Percentiles rank a stretch among this genome's conserved stretches.
Conservation (phyloP, 1,140 invertebrate species). For the Drosophila pseudoananassae region DNA sequence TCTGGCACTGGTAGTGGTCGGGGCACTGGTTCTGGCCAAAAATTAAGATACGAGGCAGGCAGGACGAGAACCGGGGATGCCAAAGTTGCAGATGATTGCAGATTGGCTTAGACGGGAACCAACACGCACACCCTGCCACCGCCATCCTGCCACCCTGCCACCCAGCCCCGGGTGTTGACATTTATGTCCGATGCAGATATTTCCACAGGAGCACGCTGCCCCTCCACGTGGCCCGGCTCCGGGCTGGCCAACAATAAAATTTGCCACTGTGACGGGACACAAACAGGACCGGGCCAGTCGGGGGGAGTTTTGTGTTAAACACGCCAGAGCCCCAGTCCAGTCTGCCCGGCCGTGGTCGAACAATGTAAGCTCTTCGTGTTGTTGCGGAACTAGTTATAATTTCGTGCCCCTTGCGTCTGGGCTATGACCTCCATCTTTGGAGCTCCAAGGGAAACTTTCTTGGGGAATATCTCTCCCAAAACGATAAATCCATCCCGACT, state of each 20-base stretch:
- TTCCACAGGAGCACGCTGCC: slow-evolving; percentile 45
- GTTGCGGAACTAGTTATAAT: slow-evolving; percentile 82
- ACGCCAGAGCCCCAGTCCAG: slow-evolving; percentile 47
- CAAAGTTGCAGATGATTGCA: slow-evolving; percentile 74
- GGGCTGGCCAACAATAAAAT: slow-evolving; percentile 64
- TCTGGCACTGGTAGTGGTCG: not conserved
- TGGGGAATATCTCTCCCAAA: slow-evolving; percentile 1
- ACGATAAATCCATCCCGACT: slow-evolving; percentile 19
- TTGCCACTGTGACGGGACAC: slow-evolving; percentile 50
- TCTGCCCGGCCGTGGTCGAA: slow-evolving; percentile 28
- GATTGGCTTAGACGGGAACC: slow-evolving; percentile 68
- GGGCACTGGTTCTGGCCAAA: slow-evolving; percentile 24
- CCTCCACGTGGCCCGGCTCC: not conserved
- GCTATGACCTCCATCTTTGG: slow-evolving; percentile 7
- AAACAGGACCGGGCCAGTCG: slow-evolving; percentile 46
- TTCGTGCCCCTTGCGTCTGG: slow-evolving; percentile 48
- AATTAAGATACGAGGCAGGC: slow-evolving; percentile 66
- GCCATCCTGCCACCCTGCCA: slow-evolving; percentile 33
- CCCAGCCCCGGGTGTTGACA: slow-evolving; percentile 69
- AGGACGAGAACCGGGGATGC: slow-evolving; percentile 3
- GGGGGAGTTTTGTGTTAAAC: slow-evolving; percentile 50
- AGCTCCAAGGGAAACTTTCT: not conserved
- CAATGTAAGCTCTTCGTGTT: slow-evolving; percentile 81
- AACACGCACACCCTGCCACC: slow-evolving; percentile 6
- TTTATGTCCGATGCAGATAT: slow-evolving; percentile 82